phyloP scores from a whole-genome alignment of 2,888 invertebrate genomes.

The Uropetala carovei region DNA sequence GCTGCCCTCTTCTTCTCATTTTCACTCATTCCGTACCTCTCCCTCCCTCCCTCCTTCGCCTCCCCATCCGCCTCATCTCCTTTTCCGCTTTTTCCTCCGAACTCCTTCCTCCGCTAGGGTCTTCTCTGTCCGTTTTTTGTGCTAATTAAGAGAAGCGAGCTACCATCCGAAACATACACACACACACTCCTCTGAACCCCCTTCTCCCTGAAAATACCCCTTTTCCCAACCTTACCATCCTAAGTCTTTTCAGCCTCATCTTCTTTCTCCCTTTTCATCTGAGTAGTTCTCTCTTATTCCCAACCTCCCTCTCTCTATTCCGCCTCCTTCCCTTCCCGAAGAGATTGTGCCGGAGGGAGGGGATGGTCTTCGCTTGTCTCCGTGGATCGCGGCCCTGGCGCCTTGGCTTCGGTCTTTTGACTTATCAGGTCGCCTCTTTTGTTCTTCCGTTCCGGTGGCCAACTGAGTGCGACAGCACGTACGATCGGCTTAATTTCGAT shows the following conservation, averaged over 20 bases:
- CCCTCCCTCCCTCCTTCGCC: background rate
- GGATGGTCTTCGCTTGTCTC: background rate
- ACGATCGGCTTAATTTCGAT: constrained; percentile 41
- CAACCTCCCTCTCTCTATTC: no score
- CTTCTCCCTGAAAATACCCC: background rate
- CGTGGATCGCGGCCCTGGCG: background rate
- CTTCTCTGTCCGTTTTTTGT: constrained; percentile 24
- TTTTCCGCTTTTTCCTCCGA: background rate
- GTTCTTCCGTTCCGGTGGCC: background rate
- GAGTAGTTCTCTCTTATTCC: no score
- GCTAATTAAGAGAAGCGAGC: constrained; percentile 26
- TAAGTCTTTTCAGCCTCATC: no score
- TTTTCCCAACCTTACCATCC: background rate
- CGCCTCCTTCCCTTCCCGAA: no score
- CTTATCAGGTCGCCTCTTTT: background rate
- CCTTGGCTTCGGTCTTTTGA: background rate
- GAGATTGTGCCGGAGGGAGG: no score
- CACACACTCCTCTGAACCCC: background rate
- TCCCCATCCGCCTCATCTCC: background rate
- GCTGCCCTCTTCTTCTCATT: background rate
- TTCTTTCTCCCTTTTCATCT: no score
- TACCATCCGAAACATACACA: constrained; percentile 9
- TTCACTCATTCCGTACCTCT: background rate
- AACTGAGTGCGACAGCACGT: constrained; percentile 27
- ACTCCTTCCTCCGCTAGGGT: constrained; percentile 20